Evolutionary conservation across 2,113 vertebrate species (phyloP), one percentile per base, ranked within the genome.

Genomic region (Neodon shergylaensis): DNA sequence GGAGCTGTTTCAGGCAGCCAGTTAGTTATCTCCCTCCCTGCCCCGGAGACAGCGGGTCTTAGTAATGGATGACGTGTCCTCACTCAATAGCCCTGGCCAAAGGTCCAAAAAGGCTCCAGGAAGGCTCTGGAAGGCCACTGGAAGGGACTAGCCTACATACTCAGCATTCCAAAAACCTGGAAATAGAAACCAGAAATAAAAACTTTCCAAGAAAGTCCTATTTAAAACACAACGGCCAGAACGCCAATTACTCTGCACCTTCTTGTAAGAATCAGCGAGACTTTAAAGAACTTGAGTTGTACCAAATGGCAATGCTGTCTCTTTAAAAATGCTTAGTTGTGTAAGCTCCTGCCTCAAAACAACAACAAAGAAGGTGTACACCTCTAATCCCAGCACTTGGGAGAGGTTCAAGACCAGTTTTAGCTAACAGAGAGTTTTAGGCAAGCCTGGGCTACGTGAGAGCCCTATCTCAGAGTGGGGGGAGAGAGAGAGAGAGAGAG

Each of bases 141-240:
- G 72, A 94, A 88, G 39, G 21, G 61, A 31, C 42, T 3, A 42
- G 70, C 86, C 72, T 61, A 16, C 14, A 28, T 70, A 47, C 92
- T 91, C 68, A 70, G 47, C 44, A 92, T 89, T 83, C 58, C 82
- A 54, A 92, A 97, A 90, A n/a, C n/a, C 70, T 42, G 52, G 70
- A 82, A 31, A 33, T 47, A 52, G 7, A 66, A 90, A 54, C 16
- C 86, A 70, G 17, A 88, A 52, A 78, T 16, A 42, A 83, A 95
- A 92, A 76, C 9, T 19, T 96, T 88, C 70, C 63, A 81, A 85
- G 82, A 92, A 88, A 63, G n/a, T 58, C 65, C 88, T 39, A 12
- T 44, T 47, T 91, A 82, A 94, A 95, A 79, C 12, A 21, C 26
- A 83, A 82, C 22, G 22, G 21, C n/a, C 65, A 36, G 54, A 47